Conservation (phyloP, 2,113 vertebrate genomes). For the Megaceryle maxima region DNA sequence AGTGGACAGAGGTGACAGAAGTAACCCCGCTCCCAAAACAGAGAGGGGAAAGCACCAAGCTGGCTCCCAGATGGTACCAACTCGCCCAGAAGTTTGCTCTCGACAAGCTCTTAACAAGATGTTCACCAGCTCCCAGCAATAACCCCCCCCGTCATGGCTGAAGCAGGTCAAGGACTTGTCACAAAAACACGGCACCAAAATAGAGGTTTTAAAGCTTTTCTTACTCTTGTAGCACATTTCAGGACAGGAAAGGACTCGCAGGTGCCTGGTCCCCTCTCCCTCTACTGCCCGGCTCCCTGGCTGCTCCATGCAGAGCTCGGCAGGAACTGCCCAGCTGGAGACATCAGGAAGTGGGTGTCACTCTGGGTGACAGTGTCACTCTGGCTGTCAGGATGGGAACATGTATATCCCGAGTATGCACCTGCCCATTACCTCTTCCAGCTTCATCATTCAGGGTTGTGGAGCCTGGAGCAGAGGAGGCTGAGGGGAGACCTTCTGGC, state of each 20-base stretch:
- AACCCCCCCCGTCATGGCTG: background rate
- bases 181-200: background rate
- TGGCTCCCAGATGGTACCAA: background rate
- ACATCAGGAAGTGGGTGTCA: rapidly evolving
- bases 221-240: background rate
- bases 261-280: background rate
- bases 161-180: background rate
- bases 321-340: too few relatives aligned
- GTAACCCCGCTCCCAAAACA: background rate
- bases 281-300: background rate
- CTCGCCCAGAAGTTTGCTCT: background rate
- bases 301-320: background rate
- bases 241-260: rapidly evolving
- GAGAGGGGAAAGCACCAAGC: background rate
- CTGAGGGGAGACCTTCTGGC: too few relatives aligned
- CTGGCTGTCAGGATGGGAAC: background rate
- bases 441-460: background rate
- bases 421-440: background rate
- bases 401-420: rapidly evolving
- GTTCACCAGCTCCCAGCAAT: background rate
- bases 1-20: background rate
- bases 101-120: background rate
- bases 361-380: background rate
- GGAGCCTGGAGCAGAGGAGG: too few relatives aligned
- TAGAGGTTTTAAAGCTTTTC: background rate